Percentiles rank a stretch among this genome's conserved stretches.
Conservation (phyloP, 2,797 vertebrate genomes). For the Mionectes olivaceus region DNA sequence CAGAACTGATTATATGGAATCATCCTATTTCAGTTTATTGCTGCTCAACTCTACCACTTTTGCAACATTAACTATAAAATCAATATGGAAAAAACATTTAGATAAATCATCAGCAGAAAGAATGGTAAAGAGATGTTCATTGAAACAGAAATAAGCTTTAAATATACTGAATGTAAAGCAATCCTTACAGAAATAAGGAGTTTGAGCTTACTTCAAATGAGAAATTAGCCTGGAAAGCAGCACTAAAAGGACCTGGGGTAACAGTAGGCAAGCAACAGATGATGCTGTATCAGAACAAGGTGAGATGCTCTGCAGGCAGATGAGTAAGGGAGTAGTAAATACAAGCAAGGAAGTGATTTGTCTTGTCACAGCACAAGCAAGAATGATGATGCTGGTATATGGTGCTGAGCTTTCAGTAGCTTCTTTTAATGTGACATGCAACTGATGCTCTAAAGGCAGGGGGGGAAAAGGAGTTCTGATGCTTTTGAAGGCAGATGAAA, state of each 20-base stretch:
- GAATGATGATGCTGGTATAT: neutral
- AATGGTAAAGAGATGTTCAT: neutral
- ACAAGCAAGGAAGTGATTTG: neutral
- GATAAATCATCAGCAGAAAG: neutral
- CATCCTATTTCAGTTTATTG: neutral
- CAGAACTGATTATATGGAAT: neutral
- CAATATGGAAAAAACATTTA: neutral
- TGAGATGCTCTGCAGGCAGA: neutral
- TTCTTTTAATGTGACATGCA: neutral
- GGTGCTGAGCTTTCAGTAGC: neutral
- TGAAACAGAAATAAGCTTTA: conserved; percentile 20
- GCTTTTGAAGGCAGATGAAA: neutral
- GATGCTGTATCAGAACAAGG: neutral
- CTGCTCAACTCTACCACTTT: neutral
- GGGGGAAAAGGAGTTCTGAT: accelerated
- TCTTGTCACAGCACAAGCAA: neutral
- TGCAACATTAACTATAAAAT: neutral
- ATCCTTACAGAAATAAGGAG: neutral
- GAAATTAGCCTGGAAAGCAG: neutral
- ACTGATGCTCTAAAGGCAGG: neutral
- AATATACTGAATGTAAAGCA: neutral
- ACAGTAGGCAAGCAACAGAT: neutral
- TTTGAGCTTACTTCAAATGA: neutral
- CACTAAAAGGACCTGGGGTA: neutral
- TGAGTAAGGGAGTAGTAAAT: neutral